These are phyloP conservation scores for Heliconius cydno DNA, from an alignment of 2,888 invertebrate species.

Conservation along the genomic window DNA sequence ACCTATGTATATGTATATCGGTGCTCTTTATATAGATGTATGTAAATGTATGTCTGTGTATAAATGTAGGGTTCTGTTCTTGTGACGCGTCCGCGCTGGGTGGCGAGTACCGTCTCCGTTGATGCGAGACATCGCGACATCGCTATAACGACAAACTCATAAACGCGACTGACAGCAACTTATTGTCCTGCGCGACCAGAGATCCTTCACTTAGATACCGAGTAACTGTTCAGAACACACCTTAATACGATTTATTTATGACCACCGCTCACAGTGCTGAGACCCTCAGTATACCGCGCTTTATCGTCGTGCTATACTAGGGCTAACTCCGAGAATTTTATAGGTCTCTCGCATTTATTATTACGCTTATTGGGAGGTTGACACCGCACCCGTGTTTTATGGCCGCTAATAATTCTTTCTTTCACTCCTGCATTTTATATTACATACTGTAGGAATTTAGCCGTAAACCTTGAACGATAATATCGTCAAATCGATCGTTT, in stretches of 20 bases:
- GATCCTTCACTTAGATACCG: conserved; percentile 70
- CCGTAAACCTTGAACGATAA: conserved; percentile 55
- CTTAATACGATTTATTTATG: conserved; percentile 79
- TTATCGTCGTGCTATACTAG: conserved; percentile 58
- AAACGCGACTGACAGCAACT: conserved; percentile 69
- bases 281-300: conserved; percentile 61
- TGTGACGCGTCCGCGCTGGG: conserved; percentile 72
- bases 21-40: neutral
- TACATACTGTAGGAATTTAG: conserved; percentile 56
- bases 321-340: conserved; percentile 65
- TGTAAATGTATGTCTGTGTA: neutral
- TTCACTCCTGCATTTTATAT: conserved; percentile 66
- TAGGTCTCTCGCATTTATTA: conserved; percentile 69
- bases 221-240: conserved; percentile 68
- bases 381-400: conserved; percentile 68
- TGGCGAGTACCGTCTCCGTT: conserved; percentile 53
- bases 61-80: conserved; percentile 47
- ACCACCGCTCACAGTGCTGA: conserved; percentile 66
- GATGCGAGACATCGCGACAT: conserved; percentile 52
- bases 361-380: conserved; percentile 65
- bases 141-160: conserved; percentile 68
- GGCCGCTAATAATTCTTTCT: conserved; percentile 68
- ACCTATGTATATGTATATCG: neutral
- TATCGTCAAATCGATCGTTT: conserved; percentile 47
- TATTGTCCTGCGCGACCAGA: conserved; percentile 69